Conservation (phyloP, 53 echinoderm and acorn worm genomes). For the Antedon mediterranea region DNA sequence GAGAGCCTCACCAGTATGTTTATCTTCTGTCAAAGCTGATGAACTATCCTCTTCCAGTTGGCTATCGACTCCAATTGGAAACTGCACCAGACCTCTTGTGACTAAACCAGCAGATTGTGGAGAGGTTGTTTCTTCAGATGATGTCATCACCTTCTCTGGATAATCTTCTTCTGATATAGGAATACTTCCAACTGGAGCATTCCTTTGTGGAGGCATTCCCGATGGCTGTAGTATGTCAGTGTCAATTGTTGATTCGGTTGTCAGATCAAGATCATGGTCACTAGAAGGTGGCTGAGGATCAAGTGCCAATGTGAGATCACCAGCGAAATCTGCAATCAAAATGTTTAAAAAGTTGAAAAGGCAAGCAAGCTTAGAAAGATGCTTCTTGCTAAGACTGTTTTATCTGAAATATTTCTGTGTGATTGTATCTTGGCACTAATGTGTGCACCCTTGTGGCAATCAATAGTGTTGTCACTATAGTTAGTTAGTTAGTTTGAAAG, state of each 20-base stretch:
- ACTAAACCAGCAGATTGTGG: neutral
- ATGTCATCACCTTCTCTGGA: neutral
- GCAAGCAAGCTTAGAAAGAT: no score
- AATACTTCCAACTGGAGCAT: no score
- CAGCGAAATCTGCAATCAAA: slow-evolving; percentile 96
- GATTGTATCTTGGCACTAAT: no score
- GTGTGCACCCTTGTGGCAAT: no score
- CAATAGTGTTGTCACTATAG: no score
- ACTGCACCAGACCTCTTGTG: neutral
- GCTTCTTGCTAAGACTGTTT: no score
- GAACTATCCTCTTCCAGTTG: neutral
- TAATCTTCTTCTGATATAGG: neutral
- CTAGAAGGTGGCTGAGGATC: slow-evolving; percentile 54
- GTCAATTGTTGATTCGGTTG: slow-evolving; percentile 27
- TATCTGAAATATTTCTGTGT: no score
- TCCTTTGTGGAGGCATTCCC: neutral
- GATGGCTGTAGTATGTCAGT: neutral
- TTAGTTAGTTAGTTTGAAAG: no score
- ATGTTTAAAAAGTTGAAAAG: no score
- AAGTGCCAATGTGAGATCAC: slow-evolving; percentile 80
- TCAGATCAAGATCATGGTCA: slow-evolving; percentile 65
- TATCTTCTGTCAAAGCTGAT: neutral
- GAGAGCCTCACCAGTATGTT: neutral
- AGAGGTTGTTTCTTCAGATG: neutral
- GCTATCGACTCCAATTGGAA: neutral